phyloP scores from a whole-genome alignment of 2,888 invertebrate genomes.

The Dicroscelio sp. region DNA sequence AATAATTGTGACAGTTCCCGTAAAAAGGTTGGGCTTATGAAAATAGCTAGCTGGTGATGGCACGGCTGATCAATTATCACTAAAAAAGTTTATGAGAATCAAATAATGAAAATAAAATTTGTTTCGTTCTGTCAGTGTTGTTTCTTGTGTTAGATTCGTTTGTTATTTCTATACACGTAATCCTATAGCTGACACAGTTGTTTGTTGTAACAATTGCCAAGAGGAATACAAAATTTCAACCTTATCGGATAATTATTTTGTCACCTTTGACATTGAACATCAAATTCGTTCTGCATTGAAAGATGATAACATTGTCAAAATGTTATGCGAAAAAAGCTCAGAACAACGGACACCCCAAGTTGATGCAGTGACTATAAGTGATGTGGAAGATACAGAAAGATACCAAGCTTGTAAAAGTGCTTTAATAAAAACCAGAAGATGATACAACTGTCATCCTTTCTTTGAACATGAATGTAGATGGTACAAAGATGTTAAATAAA shows the following conservation, averaged over 20 bases:
- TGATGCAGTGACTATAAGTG: background rate
- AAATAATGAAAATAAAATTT: too few relatives aligned
- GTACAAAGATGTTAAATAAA: conserved; percentile 11
- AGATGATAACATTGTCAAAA: background rate
- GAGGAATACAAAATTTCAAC: background rate
- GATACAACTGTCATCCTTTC: background rate
- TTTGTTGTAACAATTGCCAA: background rate
- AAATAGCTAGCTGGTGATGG: too few relatives aligned
- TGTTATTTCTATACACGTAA: too few relatives aligned
- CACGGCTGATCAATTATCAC: too few relatives aligned
- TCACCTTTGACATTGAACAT: background rate
- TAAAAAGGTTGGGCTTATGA: too few relatives aligned
- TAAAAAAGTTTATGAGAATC: too few relatives aligned
- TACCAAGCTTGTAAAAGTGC: background rate
- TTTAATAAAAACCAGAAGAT: background rate
- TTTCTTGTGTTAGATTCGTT: too few relatives aligned
- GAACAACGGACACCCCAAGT: background rate
- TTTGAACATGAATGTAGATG: conserved; percentile 21
- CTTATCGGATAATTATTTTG: background rate
- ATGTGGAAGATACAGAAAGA: conserved; percentile 33
- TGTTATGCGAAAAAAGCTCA: background rate
- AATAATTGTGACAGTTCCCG: too few relatives aligned
- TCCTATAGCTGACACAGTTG: background rate
- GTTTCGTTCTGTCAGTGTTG: too few relatives aligned
- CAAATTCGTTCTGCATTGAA: background rate